Percentiles rank a stretch among this genome's conserved stretches.
Evolutionary conservation across 2,797 vertebrate species (phyloP).

Genomic region (Melanogrammus aeglefinus): DNA sequence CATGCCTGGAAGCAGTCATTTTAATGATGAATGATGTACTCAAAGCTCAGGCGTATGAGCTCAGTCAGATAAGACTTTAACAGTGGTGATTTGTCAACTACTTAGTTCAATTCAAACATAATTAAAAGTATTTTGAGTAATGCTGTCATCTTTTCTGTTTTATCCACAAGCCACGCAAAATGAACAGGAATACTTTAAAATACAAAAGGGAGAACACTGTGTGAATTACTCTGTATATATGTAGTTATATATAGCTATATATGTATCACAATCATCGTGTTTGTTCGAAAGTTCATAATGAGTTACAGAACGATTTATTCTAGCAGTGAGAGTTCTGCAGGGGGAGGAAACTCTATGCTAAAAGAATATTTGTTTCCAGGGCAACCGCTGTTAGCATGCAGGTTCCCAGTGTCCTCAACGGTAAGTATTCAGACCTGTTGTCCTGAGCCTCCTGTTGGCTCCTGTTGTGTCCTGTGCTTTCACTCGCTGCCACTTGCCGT

Average conservation of each 20-base stretch:
- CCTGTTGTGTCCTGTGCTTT: too few relatives aligned
- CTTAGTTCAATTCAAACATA: slow-evolving; percentile 39
- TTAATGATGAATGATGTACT: slow-evolving; percentile 63
- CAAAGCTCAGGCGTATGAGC: slow-evolving; percentile 35
- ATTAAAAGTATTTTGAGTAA: slow-evolving; percentile 29
- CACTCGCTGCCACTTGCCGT: not conserved
- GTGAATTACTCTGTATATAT: not conserved
- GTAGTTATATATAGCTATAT: too few relatives aligned
- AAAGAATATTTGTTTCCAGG: slow-evolving; percentile 54
- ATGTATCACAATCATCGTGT: not conserved
- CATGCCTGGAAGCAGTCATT: slow-evolving; percentile 46
- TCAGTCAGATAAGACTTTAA: slow-evolving; percentile 32
- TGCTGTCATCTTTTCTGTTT: slow-evolving; percentile 2
- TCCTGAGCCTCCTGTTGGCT: slow-evolving; percentile 17
- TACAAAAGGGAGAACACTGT: not conserved
- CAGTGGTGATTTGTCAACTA: slow-evolving; percentile 51
- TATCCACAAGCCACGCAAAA: not conserved
- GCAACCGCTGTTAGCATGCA: slow-evolving; percentile 47
- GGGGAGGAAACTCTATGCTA: not conserved
- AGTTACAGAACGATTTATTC: not conserved
- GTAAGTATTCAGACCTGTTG: slow-evolving; percentile 42
- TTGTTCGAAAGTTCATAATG: not conserved
- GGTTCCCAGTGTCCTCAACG: slow-evolving; percentile 41
- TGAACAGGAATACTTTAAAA: not conserved
- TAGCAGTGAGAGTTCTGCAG: not conserved